phyloP scores from a whole-genome alignment of 1,140 invertebrate species.

The Nymphalis io region DNA sequence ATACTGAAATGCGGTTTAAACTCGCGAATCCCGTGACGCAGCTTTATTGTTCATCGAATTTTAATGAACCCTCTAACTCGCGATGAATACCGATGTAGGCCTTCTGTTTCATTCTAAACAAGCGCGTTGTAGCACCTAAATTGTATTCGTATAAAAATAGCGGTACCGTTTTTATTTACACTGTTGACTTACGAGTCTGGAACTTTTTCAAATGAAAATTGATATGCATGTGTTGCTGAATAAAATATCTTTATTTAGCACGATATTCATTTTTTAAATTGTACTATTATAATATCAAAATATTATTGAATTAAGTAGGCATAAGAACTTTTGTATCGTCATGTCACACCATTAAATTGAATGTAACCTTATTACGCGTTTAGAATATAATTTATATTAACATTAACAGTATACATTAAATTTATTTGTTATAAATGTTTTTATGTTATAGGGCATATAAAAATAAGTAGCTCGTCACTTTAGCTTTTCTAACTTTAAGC shows the following conservation, averaged over 20 bases:
- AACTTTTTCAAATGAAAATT: constrained; percentile 10
- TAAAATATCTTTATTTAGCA: not conserved
- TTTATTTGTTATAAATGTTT: too few relatives aligned
- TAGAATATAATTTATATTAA: too few relatives aligned
- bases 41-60: constrained; percentile 72
- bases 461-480: too few relatives aligned
- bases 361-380: too few relatives aligned
- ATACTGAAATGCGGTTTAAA: constrained; percentile 69
- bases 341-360: too few relatives aligned
- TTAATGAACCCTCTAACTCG: constrained; percentile 65
- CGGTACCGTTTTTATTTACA: constrained; percentile 24
- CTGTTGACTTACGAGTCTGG: constrained; percentile 15
- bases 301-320: too few relatives aligned
- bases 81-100: constrained; percentile 67
- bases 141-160: constrained; percentile 5
- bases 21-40: constrained; percentile 57
- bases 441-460: too few relatives aligned
- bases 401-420: too few relatives aligned
- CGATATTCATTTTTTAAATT: not conserved
- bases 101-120: constrained; percentile 30
- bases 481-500: too few relatives aligned
- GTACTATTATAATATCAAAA: too few relatives aligned
- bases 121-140: constrained; percentile 14
- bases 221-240: not conserved
- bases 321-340: too few relatives aligned